Percentiles rank a stretch among this genome's conserved stretches.
Evolutionary conservation across 2,888 invertebrate genomes (phyloP).

Genomic region (Lottia scabra): DNA sequence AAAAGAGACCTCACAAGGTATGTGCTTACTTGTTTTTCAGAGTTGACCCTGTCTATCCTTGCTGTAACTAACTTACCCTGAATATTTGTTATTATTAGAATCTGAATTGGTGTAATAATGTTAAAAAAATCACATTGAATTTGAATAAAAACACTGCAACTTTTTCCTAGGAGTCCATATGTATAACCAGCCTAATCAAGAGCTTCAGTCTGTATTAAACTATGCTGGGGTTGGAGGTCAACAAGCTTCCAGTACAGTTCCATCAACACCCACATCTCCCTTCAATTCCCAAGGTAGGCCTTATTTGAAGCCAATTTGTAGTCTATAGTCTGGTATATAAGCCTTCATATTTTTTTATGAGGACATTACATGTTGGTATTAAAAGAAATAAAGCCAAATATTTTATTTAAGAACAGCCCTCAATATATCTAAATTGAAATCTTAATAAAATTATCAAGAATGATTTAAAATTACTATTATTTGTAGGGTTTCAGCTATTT

Average conservation of each 20-base stretch:
- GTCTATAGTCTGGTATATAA: no score
- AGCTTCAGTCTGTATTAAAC: conserved; percentile 34
- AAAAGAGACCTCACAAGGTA: conserved; percentile 9
- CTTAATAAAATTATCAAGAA: neutral
- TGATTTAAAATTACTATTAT: neutral
- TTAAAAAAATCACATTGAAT: neutral
- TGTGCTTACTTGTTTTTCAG: neutral
- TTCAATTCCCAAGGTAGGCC: conserved; percentile 17
- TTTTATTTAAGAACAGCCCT: neutral
- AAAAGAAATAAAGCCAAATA: no score
- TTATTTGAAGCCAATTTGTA: no score
- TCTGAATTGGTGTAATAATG: neutral
- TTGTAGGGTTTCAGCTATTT: conserved; percentile 46
- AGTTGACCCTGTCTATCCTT: no score
- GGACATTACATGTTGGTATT: no score
- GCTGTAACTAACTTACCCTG: neutral
- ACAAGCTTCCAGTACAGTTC: conserved; percentile 25
- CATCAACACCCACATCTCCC: conserved; percentile 19
- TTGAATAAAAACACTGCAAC: neutral
- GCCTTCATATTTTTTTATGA: no score
- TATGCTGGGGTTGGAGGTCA: conserved; percentile 34
- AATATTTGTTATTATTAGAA: neutral
- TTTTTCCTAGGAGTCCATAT: conserved; percentile 13
- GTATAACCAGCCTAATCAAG: conserved; percentile 26
- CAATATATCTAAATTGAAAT: neutral